Base-by-base conservation (phyloP, 2,113 vertebrate genomes). In the Microcebus jonahi region DNA sequence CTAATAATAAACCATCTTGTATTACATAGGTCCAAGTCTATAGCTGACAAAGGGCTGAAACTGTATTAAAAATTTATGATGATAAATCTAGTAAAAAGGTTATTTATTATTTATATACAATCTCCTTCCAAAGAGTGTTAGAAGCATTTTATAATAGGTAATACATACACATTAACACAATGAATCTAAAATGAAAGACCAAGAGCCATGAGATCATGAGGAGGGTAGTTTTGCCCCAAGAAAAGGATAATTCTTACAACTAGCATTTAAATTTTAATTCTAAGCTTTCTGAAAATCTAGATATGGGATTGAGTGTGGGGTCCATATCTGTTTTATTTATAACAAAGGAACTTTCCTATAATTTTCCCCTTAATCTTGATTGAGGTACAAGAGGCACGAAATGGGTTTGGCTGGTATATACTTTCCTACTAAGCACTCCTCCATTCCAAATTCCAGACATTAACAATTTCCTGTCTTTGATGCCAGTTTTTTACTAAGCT, bases 11-110 rank as follows among this genome's bases (percentile, higher is more conserved):
- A 61, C 90, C 31, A 45, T 83, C 65, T 9, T 10, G 21, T 57
- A 70, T 1, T 91, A 95, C 70, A 95, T 8, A 97, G 96, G 73
- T 95, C 92, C 92, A 96, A 97, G 76, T 90, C 85, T 93, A 94
- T 15, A 96, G 95, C 34, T 79, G 82, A 91, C 59, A 98, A 88
- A 83, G 23, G 87, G 91, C 76, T 96, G 93, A 79, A 98, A 96
- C 39, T 86, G 11, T n/a, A 48, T 90, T 81, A 57, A 36, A 83
- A 57, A 21, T 20, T 15, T 7, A 92, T 57, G 20, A 53, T 45
- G 25, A 0, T 50, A 61, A 85, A 8, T 59, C 82, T 83, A 75
- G 10, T 86, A 87, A 94, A 68, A 71, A 50, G 8, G n/a, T 83
- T 89, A 91, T n/a, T 75, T 31, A 85, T 84, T 94, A 15, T 83